These are phyloP conservation scores for Micrasema minimum DNA, from an alignment of 1,140 invertebrate genomes.

Conservation along the genomic window DNA sequence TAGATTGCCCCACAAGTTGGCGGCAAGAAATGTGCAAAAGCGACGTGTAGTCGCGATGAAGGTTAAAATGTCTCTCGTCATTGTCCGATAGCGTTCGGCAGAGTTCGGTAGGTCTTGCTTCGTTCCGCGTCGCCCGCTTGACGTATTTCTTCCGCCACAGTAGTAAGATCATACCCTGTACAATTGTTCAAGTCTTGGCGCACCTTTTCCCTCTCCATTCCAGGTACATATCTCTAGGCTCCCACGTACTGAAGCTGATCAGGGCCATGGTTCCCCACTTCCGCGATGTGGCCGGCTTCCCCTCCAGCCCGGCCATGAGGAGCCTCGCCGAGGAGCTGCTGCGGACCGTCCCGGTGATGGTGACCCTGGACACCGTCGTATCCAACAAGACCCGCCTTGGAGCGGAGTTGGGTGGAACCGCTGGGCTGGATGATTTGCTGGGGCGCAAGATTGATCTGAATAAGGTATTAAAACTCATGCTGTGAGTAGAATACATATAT, in stretches of 20 bases:
- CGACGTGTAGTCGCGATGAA: too few relatives aligned
- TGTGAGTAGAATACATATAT: too few relatives aligned
- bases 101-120: too few relatives aligned
- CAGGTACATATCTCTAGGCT: conserved; percentile 47
- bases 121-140: too few relatives aligned
- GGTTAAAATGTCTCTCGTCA: too few relatives aligned
- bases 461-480: conserved; percentile 32
- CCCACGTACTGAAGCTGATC: conserved; percentile 46
- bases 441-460: conserved; percentile 20
- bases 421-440: background rate
- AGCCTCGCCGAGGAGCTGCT: background rate
- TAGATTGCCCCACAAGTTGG: too few relatives aligned
- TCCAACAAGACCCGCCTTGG: conserved; percentile 14
- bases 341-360: background rate
- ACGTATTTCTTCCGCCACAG: too few relatives aligned
- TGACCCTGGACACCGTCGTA: conserved; percentile 9
- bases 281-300: conserved; percentile 14
- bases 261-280: conserved; percentile 41
- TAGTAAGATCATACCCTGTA: too few relatives aligned
- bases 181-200: too few relatives aligned
- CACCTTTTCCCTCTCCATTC: too few relatives aligned
- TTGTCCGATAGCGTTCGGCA: too few relatives aligned
- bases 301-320: conserved; percentile 9
- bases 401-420: background rate
- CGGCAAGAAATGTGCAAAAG: too few relatives aligned